Evolutionary conservation across 2,113 vertebrate genomes (phyloP), one percentile per base, ranked within the genome.

Genomic region (Dasyornis broadbenti): DNA sequence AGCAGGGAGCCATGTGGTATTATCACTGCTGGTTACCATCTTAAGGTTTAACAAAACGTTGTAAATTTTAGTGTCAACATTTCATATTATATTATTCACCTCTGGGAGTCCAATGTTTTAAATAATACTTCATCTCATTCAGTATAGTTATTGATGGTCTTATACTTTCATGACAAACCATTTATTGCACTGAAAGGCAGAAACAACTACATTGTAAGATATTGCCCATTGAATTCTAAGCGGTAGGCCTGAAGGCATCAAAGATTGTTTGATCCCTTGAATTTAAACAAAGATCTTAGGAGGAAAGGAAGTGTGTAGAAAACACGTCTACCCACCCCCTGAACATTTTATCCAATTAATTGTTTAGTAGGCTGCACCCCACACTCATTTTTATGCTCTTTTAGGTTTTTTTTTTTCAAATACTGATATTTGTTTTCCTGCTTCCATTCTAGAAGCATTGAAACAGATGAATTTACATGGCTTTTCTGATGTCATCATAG

Each of bases 21-120:
- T 78, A 76, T 81, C 64, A 91, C 40, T 52, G 10, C 39, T 49
- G 78, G 95, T 11, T 39, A 61, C 27, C 31, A 70, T 42, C 86
- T 44, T 71, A 89, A 94, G 60, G 64, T 86, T 94, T 87, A 78
- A 80, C 28, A 80, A 96, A 96, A 89, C 69, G 45, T 50, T 35
- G 0, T 28, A 24, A 28, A 33, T 81, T 72, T 76, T 13, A 72
- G 44, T 49, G 63, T 70, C 63, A 92, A 19, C 11, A 81, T 83
- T 94, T 94, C 56, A 59, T 56, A 47, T 42, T 81, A 86, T 9
- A 24, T 63, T 72, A n/a, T 94, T 94, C 86, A 83, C 6, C 49
- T 57, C 53, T 73, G 68, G 37, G 88, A 9, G 35, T 30, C 13
- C 21, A 6, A 22, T 53, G n/a, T 4, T 90, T 90, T 96, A 64